These are phyloP conservation scores for Pangasianodon hypophthalmus DNA, from an alignment of 2,113 vertebrate genomes.

Conservation along the genomic window DNA sequence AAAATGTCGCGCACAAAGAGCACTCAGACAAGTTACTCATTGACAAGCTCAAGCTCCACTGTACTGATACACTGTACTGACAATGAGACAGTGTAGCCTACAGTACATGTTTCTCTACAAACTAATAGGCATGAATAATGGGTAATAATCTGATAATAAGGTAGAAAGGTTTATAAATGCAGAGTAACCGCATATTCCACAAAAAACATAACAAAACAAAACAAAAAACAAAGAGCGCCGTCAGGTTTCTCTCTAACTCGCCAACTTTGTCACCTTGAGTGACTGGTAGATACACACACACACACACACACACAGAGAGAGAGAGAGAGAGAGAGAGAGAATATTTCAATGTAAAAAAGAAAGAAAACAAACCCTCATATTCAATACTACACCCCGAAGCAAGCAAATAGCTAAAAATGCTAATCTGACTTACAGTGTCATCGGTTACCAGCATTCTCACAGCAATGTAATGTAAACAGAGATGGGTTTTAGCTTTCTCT, in stretches of 20 bases:
- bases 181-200: not conserved
- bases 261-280: not conserved
- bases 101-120: not conserved
- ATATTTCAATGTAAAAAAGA: not conserved
- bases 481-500: not conserved
- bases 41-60: not conserved
- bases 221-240: not conserved
- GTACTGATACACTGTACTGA: not conserved
- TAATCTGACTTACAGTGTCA: constrained; percentile 8
- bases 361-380: not conserved
- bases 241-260: not conserved
- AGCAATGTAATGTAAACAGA: not conserved
- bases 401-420: not conserved
- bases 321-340: too few species aligned
- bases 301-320: not conserved
- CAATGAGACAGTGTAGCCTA: too few species aligned
- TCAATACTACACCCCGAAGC: not conserved
- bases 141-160: not conserved
- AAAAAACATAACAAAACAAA: not conserved
- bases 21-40: not conserved
- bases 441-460: constrained; percentile 27
- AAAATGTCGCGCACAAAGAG: not conserved
- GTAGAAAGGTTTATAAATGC: not conserved
- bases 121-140: not conserved
- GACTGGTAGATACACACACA: not conserved